A percentile compares a stretch with the other conserved stretches of the same genome.
Evolutionary conservation across 2,113 vertebrate species (phyloP).

Genomic region (Balaeniceps rex): DNA sequence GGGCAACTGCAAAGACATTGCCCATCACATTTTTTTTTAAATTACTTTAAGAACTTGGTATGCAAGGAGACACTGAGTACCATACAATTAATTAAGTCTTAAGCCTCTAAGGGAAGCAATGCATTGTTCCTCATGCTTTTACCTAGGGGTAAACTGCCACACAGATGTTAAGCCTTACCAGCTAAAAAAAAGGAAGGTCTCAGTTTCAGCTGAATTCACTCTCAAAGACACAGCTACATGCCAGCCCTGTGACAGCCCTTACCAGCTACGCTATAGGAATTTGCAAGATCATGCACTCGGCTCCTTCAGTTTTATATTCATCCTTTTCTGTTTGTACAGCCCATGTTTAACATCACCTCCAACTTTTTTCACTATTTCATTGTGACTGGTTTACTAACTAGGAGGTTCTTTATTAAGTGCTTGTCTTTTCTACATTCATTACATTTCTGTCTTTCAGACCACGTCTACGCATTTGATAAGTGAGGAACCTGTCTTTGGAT

Average conservation of each 20-base stretch:
- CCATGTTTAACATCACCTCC: neutral
- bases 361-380: neutral
- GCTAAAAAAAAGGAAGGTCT: neutral
- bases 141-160: neutral
- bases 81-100: neutral
- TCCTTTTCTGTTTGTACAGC: neutral
- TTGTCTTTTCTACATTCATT: neutral
- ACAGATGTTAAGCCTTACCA: neutral
- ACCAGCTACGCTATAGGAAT: neutral
- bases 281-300: neutral
- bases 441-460: neutral
- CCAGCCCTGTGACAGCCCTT: neutral
- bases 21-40: neutral
- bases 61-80: neutral
- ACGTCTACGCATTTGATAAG: neutral
- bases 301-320: neutral
- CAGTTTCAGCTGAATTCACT: neutral
- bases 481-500: neutral
- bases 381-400: neutral
- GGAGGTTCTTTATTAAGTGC: neutral
- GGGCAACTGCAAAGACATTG: neutral
- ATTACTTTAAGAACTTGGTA: neutral
- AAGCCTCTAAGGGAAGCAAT: neutral
- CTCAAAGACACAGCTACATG: neutral
- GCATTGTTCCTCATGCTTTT: neutral